Conservation (phyloP, 1,140 invertebrate genomes). For the Himalopsyche phryganea region DNA sequence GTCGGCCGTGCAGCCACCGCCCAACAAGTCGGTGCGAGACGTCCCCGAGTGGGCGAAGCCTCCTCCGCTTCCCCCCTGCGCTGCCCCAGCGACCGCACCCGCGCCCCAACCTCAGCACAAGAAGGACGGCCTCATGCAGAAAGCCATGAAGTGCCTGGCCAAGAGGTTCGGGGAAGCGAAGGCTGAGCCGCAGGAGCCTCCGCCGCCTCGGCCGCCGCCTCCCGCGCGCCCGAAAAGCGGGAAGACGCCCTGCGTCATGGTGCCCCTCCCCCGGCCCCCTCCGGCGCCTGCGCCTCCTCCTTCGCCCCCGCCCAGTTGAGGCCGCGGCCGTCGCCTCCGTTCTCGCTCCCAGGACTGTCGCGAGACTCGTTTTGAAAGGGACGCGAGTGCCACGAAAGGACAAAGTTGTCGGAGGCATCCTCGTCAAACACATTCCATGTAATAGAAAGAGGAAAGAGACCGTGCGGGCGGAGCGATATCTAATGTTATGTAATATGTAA, state of each 20-base stretch:
- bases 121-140: slow-evolving; percentile 49
- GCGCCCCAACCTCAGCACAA: slow-evolving; percentile 38
- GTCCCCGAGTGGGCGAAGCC: slow-evolving; percentile 50
- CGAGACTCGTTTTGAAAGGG: background rate
- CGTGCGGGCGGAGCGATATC: background rate
- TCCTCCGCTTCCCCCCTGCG: slow-evolving; percentile 9
- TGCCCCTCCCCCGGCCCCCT: slow-evolving; percentile 44
- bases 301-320: slow-evolving; percentile 38
- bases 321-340: slow-evolving; percentile 32
- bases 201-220: slow-evolving; percentile 1
- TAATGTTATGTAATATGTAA: slow-evolving; percentile 9
- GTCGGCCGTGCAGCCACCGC: slow-evolving; percentile 51
- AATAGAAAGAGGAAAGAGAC: slow-evolving; percentile 19
- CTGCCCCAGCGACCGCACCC: slow-evolving; percentile 31
- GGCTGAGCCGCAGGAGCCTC: slow-evolving; percentile 38
- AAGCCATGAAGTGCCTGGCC: slow-evolving; percentile 36
- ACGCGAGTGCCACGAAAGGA: background rate
- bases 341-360: slow-evolving; percentile 1
- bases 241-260: slow-evolving; percentile 43
- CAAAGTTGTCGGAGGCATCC: background rate
- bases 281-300: slow-evolving; percentile 40
- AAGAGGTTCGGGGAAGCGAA: slow-evolving; percentile 20
- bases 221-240: too few relatives aligned
- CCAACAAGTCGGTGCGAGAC: slow-evolving; percentile 55
- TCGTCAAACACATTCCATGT: slow-evolving; percentile 25